Percentiles rank a stretch among this genome's conserved stretches.
Conservation (phyloP, 2,113 vertebrate genomes). For the Shinisaurus crocodilurus region DNA sequence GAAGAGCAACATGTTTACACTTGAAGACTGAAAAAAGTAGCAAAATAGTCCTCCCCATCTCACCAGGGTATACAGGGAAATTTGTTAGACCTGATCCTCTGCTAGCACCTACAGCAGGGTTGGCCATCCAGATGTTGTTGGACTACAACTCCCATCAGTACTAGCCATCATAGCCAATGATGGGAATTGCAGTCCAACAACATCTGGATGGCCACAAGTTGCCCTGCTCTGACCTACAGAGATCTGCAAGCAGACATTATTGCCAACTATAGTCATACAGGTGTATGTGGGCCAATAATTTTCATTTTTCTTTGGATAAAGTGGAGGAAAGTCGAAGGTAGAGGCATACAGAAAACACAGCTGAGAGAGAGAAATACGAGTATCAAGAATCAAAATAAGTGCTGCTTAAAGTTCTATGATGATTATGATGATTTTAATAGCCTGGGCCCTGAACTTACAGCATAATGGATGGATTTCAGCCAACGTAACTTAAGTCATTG, state of each 20-base stretch:
- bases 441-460: too few relatives aligned
- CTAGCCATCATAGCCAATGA: too few relatives aligned
- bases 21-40: neutral
- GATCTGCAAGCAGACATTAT: neutral
- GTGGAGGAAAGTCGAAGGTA: neutral
- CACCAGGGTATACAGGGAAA: neutral
- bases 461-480: neutral
- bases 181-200: too few relatives aligned
- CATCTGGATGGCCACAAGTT: too few relatives aligned
- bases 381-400: neutral
- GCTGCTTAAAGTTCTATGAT: neutral
- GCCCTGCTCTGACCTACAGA: neutral
- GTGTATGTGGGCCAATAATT: neutral
- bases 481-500: too few relatives aligned
- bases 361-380: neutral
- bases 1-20: neutral
- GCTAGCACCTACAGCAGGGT: neutral
- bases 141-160: too few relatives aligned
- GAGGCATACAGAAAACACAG: neutral
- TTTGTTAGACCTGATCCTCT: neutral
- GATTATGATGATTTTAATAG: too few relatives aligned
- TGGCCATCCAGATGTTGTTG: too few relatives aligned
- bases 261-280: neutral
- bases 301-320: neutral
- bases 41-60: neutral